Base-by-base conservation (phyloP, 1,140 invertebrate species). In the Gryllus bimaculatus region DNA sequence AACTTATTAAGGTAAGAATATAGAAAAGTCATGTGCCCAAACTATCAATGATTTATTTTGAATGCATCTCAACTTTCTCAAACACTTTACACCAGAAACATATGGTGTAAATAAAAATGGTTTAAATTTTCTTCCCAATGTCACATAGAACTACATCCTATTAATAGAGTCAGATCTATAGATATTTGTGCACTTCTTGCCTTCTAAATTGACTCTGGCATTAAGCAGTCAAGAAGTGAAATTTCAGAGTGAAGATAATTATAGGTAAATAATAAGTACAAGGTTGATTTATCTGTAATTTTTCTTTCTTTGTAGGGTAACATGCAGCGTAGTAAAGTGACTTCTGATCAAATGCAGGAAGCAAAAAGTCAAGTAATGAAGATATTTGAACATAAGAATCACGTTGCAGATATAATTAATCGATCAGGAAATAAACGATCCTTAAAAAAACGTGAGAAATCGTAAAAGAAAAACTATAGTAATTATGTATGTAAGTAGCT, bases 301-400 rank as follows among this genome's bases (percentile, higher is more conserved):
- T 66, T 66, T 66, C 54, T 66, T 13, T 7, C 39, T 80, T 86
- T 89, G 79, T 86, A 96, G 93, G 96, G 95, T 66, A 98, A 98
- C 86, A 93, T 98, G 84, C 97, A 99, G 87, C 89, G 97, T 75
- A 96, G 95, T 85, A 95, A 93, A 88, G 92, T 98, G 74, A 94
- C 98, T 54, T 93, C 93, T 78, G 96, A 98, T 85, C 96, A 96
- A 80, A 93, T 98, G 85, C 89, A 90, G 82, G 97, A 98, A 86
- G 93, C 95, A 0, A 92, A 93, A 82, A 89, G 90, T 73, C 93
- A 96, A 84, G 91, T 98, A 75, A 91, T 95, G 83, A 93, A 95
- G 84, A 93, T 98, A 79, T 94, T 98, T 84, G 94, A 97, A 82
- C 96, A 98, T 85, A 95, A 96, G 85, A 89, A 90, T 49, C 92